Evolutionary conservation across 2,797 vertebrate species (phyloP).

Genomic region (Karalla daura): DNA sequence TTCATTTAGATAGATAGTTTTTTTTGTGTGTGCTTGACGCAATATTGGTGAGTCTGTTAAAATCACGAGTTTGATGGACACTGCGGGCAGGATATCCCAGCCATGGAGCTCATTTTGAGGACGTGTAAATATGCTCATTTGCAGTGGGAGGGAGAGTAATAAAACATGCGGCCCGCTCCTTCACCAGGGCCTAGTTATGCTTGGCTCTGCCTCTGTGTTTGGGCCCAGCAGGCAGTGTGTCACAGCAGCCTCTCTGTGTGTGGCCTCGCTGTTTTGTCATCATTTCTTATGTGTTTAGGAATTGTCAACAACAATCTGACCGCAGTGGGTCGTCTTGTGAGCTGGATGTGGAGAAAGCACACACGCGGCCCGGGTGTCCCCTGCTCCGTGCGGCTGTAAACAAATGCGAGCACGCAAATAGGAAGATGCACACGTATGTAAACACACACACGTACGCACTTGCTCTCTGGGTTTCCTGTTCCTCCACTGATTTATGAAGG

Average conservation of each 20-base stretch:
- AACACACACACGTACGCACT: slow-evolving; percentile 38
- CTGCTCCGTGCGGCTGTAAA: slow-evolving; percentile 53
- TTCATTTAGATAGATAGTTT: slow-evolving; percentile 20
- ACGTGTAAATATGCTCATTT: slow-evolving; percentile 57
- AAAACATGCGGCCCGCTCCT: slow-evolving; percentile 50
- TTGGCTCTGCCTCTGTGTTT: slow-evolving; percentile 65
- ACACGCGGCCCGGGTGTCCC: slow-evolving; percentile 53
- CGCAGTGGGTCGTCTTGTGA: slow-evolving; percentile 67
- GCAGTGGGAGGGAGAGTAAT: slow-evolving; percentile 48
- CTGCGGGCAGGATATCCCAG: slow-evolving; percentile 35
- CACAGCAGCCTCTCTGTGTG: slow-evolving; percentile 78
- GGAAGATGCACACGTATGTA: slow-evolving; percentile 41
- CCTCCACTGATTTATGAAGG: slow-evolving; percentile 45
- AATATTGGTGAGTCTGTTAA: slow-evolving; percentile 35
- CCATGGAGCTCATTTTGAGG: slow-evolving; percentile 40
- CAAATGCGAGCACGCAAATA: slow-evolving; percentile 51
- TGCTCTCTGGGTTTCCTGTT: slow-evolving; percentile 20
- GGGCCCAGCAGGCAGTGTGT: slow-evolving; percentile 64
- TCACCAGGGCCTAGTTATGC: slow-evolving; percentile 46
- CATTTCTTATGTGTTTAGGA: slow-evolving; percentile 83
- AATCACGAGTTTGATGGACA: slow-evolving; percentile 61
- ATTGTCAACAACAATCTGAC: slow-evolving; percentile 78
- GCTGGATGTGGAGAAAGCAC: slow-evolving; percentile 49
- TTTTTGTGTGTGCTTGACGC: slow-evolving; percentile 24
- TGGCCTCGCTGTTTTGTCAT: slow-evolving; percentile 85